Evolutionary conservation across 2,113 vertebrate genomes (phyloP), one percentile per base, ranked within the genome.

Genomic region (Festucalex cinctus): DNA sequence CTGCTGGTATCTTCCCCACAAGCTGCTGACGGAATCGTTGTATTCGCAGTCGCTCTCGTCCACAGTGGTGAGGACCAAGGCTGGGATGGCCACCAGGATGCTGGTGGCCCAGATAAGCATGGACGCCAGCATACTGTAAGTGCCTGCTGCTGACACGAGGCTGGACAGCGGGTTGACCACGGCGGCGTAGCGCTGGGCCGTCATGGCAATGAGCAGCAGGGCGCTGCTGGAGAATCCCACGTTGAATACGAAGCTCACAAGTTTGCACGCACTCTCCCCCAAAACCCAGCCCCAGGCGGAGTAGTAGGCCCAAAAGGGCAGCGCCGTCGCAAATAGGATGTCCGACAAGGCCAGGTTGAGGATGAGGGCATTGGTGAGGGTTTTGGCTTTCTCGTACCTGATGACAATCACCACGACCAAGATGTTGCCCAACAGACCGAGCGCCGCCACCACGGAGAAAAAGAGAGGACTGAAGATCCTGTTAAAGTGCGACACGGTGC

Each of bases 281-380:
- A 96, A 92, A 35, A 85, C 80, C 95, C 95, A 98, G 20, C 83
- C 88, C 0, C 80, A 49, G 54, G 88, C 54, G 57, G 92, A 77
- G 9, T 86, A 90, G 46, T 82, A 71, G 35, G 87, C 79, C 94
- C 92, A 95, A 76, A 98, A 92, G 0, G 96, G 96, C 64, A 99
- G 63, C 41, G 93, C 86, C 24, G 85, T 73, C 5, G 94, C 94
- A 88, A 98, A 97, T 13, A 93, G 56, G 69, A 99, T 87, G 68
- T 98, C 96, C 0, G 95, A 95, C 64, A 94, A 32, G 56, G 93
- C 94, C 80, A 99, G 88, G 76, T 98, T 97, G 71, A 97, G 75
- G 80, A 97, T 94, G 71, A 95, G 94, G 17, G 92, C 4, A 1
- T 97, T 98, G 57, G 93, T 96, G 78, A 96, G 83, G 32, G 93